Evolutionary conservation across 2,113 vertebrate species (phyloP).

Genomic region (Apteryx mantelli): DNA sequence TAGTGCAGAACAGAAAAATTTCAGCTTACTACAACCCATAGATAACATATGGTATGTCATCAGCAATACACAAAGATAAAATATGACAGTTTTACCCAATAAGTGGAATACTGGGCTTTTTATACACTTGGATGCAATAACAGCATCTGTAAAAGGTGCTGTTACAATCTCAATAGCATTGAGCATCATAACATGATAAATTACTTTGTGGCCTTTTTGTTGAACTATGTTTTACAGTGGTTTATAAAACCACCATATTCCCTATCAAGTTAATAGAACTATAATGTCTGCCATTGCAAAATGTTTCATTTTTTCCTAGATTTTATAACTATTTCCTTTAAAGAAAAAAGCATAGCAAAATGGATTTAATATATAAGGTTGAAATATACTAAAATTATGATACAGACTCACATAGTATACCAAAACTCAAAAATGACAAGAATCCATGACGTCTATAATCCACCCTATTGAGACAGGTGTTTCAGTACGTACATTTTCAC

Average conservation of each 20-base stretch:
- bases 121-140: background rate
- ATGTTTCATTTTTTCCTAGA: background rate
- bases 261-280: background rate
- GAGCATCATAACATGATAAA: background rate
- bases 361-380: background rate
- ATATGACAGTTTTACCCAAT: background rate
- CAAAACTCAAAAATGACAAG: background rate
- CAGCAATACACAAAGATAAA: background rate
- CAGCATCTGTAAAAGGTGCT: background rate
- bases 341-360: background rate
- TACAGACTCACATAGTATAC: background rate
- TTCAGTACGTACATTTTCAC: background rate
- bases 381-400: background rate
- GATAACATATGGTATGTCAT: background rate
- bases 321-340: background rate
- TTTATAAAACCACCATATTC: background rate
- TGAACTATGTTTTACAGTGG: background rate
- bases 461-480: background rate
- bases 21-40: background rate
- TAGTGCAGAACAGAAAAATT: background rate
- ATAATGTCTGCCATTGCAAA: background rate
- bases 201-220: background rate
- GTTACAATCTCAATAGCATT: background rate
- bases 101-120: background rate
- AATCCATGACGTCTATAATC: background rate